phyloP scores from a whole-genome alignment of 2,888 invertebrate genomes.

The Lepas anatifera region DNA sequence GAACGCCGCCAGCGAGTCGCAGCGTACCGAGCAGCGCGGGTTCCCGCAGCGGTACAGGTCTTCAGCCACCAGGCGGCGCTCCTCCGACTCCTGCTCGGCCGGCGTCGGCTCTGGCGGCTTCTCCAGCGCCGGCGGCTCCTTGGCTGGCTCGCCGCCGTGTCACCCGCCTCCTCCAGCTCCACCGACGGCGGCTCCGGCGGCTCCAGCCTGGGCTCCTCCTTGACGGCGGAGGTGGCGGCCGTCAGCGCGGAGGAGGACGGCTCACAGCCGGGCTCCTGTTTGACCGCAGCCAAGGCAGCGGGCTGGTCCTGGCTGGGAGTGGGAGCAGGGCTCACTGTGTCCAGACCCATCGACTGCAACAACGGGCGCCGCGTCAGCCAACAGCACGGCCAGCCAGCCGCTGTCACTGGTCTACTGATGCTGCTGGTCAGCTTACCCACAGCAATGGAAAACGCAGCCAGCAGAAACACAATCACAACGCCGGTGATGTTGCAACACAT shows the following conservation, averaged over 20 bases:
- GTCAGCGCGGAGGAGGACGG: neutral
- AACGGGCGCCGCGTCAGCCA: too few species aligned
- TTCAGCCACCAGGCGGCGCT: neutral
- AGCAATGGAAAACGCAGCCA: too few species aligned
- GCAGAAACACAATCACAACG: too few species aligned
- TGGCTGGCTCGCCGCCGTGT: neutral
- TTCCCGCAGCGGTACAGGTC: slow-evolving; percentile 42
- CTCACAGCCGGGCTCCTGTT: neutral
- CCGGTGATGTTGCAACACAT: too few species aligned
- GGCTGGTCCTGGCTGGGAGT: neutral
- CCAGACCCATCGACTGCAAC: neutral
- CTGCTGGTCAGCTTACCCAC: too few species aligned
- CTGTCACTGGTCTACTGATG: too few species aligned
- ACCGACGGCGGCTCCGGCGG: neutral
- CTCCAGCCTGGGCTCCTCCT: neutral
- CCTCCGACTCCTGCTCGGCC: neutral
- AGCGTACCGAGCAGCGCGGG: slow-evolving; percentile 35
- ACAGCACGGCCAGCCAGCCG: too few species aligned
- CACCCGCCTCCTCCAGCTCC: neutral
- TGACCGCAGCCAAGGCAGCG: neutral
- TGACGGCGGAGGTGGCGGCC: neutral
- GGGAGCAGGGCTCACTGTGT: neutral
- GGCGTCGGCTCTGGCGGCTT: neutral
- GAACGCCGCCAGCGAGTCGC: slow-evolving; percentile 32
- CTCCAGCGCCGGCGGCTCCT: neutral